Percentiles rank a stretch among this genome's conserved stretches.
These are phyloP conservation scores for Chrysina gloriosa DNA, from an alignment of 2,888 invertebrate genomes.

Conservation along the genomic window DNA sequence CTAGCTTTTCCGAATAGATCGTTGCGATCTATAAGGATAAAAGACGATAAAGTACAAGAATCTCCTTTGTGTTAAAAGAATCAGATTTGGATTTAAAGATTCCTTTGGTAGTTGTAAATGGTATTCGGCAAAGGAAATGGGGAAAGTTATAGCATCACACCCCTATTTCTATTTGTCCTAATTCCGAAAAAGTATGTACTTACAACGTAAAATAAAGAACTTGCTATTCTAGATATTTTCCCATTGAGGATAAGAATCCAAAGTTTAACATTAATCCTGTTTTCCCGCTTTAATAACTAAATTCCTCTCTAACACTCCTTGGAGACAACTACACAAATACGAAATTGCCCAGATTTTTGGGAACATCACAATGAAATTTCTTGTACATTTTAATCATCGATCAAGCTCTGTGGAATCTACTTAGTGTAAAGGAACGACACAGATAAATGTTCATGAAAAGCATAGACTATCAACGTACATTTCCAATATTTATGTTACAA, in stretches of 20 bases:
- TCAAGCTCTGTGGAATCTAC: too few species aligned
- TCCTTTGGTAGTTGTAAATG: neutral
- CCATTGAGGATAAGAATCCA: neutral
- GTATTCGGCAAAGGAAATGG: slow-evolving; percentile 4
- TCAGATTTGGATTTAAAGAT: slow-evolving; percentile 33
- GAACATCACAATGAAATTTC: too few species aligned
- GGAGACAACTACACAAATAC: too few species aligned
- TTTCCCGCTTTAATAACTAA: too few species aligned
- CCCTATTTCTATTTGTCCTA: slow-evolving; percentile 7
- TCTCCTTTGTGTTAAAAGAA: slow-evolving; percentile 36
- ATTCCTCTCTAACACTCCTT: too few species aligned
- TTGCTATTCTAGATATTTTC: neutral
- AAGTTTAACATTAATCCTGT: neutral
- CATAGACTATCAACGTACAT: too few species aligned
- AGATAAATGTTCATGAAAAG: too few species aligned
- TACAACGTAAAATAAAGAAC: neutral
- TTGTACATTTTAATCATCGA: too few species aligned
- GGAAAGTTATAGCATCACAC: neutral
- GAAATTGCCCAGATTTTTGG: too few species aligned
- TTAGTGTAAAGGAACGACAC: too few species aligned
- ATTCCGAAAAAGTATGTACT: neutral
- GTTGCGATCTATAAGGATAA: slow-evolving; percentile 17
- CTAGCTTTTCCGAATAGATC: slow-evolving; percentile 25
- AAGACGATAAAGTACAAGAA: slow-evolving; percentile 9
- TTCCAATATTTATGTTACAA: too few species aligned